Base-by-base conservation (phyloP, 2,888 invertebrate species). In the Heliothis peltigera region DNA sequence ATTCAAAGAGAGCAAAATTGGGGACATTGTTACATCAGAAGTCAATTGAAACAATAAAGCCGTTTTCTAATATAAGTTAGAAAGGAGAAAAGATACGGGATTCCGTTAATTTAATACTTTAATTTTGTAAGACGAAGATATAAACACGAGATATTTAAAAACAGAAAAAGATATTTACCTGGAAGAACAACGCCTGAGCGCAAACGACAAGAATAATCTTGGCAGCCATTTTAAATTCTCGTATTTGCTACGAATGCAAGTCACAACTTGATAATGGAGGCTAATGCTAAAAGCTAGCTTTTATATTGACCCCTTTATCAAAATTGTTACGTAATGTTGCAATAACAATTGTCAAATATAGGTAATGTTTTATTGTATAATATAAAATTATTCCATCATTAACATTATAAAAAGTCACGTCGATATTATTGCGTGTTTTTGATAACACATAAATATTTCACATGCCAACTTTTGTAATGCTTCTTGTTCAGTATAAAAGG, bases 151-250 rank as follows among this genome's bases (percentile, higher is more conserved):
- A 7, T 12, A 21, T 7, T 12, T n/a, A 17, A 1, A 51, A 12
- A n/a, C 10, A 39, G 5, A 25, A 3, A 32, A 18, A 4, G 46
- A 48, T 18, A 25, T 44, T 66, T 64, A 82, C 81, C 75, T 81
- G 77, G n/a, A 69, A 19, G 28, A 80, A 32, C 2, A 82, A 47
- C n/a, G 70, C 78, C 46, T 78, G 79, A 62, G 64, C 79, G 74
- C 70, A 82, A 25, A 80, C 4, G 15, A 60, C 46, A 35, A 80
- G 42, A 22, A 79, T 7, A 19, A 42, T 4, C 43, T 75, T 82
- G 17, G 54, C 63, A 21, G 71, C 64, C 82, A 82, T 81, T 42
- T 61, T 52, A n/a, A n/a, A 32, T 42, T 0, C 0, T 8, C 32
- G 15, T 51, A 43, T 32, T 19, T 18, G 42, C 51, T 63, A 8